Conservation (phyloP, 2,113 vertebrate species). For the Eleginops maclovinus region DNA sequence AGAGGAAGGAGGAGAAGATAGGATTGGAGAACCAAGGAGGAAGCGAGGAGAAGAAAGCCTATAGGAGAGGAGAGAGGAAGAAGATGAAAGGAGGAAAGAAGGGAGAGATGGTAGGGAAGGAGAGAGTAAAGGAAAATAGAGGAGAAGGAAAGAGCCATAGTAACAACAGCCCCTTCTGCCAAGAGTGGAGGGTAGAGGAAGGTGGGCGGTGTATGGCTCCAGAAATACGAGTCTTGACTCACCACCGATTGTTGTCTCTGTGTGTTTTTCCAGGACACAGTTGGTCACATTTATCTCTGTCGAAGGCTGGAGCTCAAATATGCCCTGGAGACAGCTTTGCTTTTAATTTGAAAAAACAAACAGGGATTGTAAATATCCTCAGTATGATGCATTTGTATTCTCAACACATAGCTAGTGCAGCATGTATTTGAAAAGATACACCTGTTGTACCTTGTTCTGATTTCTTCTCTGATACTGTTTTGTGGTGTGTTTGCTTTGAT, state of each 20-base stretch:
- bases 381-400: constrained; percentile 29
- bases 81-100: too few relatives aligned
- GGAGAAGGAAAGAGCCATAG: constrained; percentile 12
- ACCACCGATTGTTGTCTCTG: constrained; percentile 46
- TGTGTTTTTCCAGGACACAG: constrained; percentile 46
- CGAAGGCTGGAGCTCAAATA: constrained; percentile 40
- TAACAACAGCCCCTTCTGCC: constrained; percentile 50
- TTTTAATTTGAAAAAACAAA: not conserved
- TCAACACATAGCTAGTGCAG: constrained; percentile 19
- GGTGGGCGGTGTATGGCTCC: constrained; percentile 46
- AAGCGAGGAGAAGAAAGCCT: too few relatives aligned
- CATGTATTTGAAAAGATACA: constrained; percentile 8
- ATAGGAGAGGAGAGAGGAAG: constrained; percentile 2
- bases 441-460: not conserved
- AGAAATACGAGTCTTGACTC: constrained; percentile 62
- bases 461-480: constrained; percentile 13
- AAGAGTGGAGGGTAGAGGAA: constrained; percentile 39
- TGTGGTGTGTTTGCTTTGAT: constrained; percentile 14
- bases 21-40: not conserved
- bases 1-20: not conserved
- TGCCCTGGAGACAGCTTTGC: constrained; percentile 34
- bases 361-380: constrained; percentile 54
- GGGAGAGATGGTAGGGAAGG: not conserved
- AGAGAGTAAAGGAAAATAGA: constrained; percentile 9
- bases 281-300: constrained; percentile 51